Evolutionary conservation across 2,888 invertebrate genomes (phyloP), one percentile per base, ranked within the genome.

Genomic region (Incurvaria masculella): DNA sequence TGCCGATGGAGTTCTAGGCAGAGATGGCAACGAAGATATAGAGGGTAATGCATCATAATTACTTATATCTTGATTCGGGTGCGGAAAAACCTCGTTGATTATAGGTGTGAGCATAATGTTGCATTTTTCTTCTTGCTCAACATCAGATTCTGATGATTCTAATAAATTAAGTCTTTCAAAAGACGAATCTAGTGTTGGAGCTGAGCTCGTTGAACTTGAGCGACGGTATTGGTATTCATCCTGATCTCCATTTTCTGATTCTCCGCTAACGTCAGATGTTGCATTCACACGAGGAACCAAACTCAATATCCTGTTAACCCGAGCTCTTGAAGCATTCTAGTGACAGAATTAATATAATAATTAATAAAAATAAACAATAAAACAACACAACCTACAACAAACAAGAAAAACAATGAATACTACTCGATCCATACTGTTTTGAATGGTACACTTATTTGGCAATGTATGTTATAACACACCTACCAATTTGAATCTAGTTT

Each of bases 31-130:
- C 23, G 23, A 23, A 23, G 23, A 23, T 23, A 46, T 41, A 8
- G 46, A 42, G 16, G 46, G 41, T 26, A 46, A 20, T 19, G 23
- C 42, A 21, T 46, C 42, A 27, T 46, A 46, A 42, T 46, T 41
- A 20, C n/a, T n/a, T n/a, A n/a, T n/a, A 20, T 41, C 14, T 18
- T 19, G 41, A 6, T 19, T 14, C 4, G 14, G n/a, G 17, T 19
- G n/a, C 41, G 27, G 23, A 18, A 39, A 45, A 3, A 20, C 21
- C 38, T 21, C 23, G 4, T 23, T 4, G 10, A 23, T 23, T 10
- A 23, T 10, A 4, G 23, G 23, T 23, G 23, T 23, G 23, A 23
- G 39, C 21, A 21, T 20, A 38, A 21, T 21, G 21, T 21, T 20
- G 33, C 8, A 20, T 38, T 45, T 16, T 8, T 43, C 26, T 20